Conservation (phyloP, 2,888 invertebrate genomes). For the Acronicta aceris region DNA sequence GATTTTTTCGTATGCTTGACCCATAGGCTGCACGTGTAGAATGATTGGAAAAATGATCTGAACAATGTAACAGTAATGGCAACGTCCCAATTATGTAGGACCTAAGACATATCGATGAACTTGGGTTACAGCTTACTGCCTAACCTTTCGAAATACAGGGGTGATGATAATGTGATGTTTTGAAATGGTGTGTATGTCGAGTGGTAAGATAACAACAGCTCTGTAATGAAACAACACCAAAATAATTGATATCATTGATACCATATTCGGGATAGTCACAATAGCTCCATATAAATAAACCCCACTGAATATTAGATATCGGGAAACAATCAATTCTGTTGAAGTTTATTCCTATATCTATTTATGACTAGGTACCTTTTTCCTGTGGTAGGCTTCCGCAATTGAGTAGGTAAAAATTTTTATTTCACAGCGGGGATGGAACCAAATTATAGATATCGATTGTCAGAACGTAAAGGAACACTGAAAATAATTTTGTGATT, state of each 20-base stretch:
- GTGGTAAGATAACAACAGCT: neutral
- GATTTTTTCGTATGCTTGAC: too few species aligned
- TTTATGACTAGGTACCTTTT: constrained; percentile 39
- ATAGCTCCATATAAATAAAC: constrained; percentile 24
- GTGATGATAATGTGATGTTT: too few species aligned
- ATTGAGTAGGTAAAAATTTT: constrained; percentile 32
- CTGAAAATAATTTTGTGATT: constrained; percentile 21
- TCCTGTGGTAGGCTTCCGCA: constrained; percentile 24
- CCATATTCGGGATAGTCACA: constrained; percentile 16
- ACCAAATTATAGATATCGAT: constrained; percentile 31
- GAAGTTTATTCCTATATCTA: constrained; percentile 42
- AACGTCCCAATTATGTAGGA: too few species aligned
- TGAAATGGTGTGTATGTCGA: neutral
- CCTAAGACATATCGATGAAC: too few species aligned
- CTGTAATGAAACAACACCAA: neutral
- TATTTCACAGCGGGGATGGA: constrained; percentile 31
- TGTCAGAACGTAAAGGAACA: constrained; percentile 29
- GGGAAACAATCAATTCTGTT: constrained; percentile 44
- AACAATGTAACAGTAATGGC: too few species aligned
- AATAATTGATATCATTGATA: constrained; percentile 14
- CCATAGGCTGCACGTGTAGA: too few species aligned
- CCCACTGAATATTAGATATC: constrained; percentile 38
- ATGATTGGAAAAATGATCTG: too few species aligned
- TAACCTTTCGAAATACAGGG: too few species aligned
- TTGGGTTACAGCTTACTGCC: too few species aligned